Base-by-base conservation (phyloP, 2,113 vertebrate species). In the Haliaeetus leucogaster region DNA sequence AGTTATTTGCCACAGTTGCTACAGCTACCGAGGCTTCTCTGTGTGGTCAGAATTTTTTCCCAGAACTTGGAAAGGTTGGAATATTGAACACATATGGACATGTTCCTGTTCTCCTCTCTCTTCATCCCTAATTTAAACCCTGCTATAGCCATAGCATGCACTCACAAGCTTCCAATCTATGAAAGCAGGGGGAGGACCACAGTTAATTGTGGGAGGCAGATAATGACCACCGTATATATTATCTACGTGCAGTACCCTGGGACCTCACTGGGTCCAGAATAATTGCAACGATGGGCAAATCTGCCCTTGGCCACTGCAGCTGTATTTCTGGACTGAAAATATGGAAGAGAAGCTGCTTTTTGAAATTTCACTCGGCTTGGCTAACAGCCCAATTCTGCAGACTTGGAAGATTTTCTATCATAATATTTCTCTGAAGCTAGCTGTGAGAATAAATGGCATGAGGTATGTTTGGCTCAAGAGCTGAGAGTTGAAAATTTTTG, bases 401-500 rank as follows among this genome's bases (percentile, higher is more conserved):
- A 94, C 74, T 91, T 96, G 93, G 79, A 95, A 97, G 82, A 83
- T 73, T 93, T 97, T 96, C 96, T 92, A 63, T 93, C 89, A 87
- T 68, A 97, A 89, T 94, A 93, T 97, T 96, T 97, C 94, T 94
- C 93, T 94, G 87, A 95, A 94, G 74, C 61, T 90, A 88, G 63
- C 96, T 97, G 93, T 91, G 86, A 82, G 93, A 95, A 93, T 90
- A 96, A 96, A 91, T 85, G 93, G 63, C 87, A 85, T 62, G 90
- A 95, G 86, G 70, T 85, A 82, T 68, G 50, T 85, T 95, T 97
- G 93, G 78, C 94, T 94, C 84, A 73, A 77, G 82, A 91, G 89
- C 80, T 92, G 73, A 89, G 93, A 86, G 66, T 70, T 92, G 94
- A 80, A 87, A 34, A 84, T 90, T 91, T 87, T 62, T 92, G 77